Evolutionary conservation across 2,113 vertebrate genomes (phyloP).

Genomic region (Tragelaphus buxtoni): DNA sequence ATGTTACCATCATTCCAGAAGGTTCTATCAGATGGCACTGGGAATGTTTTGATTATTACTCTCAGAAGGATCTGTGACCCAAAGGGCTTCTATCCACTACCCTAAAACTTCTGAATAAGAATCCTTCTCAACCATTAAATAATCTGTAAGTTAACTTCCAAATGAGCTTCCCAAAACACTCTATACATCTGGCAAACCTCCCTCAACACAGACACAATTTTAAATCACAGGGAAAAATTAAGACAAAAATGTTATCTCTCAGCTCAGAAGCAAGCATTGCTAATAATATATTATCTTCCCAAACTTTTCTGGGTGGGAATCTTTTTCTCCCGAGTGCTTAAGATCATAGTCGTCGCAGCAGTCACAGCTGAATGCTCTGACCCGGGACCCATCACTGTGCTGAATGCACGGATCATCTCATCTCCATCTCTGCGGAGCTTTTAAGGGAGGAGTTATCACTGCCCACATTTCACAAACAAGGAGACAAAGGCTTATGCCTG

Average conservation of each 20-base stretch:
- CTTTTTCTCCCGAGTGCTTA: neutral
- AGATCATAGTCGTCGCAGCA: neutral
- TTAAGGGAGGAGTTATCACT: neutral
- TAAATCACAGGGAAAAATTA: neutral
- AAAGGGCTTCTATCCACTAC: neutral
- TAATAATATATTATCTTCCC: neutral
- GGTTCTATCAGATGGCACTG: neutral
- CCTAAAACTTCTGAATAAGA: neutral
- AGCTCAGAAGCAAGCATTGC: neutral
- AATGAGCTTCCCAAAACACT: neutral
- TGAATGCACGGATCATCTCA: fast-evolving
- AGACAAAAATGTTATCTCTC: neutral
- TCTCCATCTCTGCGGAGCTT: neutral
- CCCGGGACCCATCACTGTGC: neutral
- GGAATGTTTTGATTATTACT: neutral
- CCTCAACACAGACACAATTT: neutral
- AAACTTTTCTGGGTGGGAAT: neutral
- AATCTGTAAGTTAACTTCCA: neutral
- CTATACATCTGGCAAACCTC: neutral
- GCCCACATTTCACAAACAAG: neutral
- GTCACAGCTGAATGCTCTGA: neutral
- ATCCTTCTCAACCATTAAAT: neutral
- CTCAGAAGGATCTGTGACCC: neutral
- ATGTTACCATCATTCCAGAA: neutral
- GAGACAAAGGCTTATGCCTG: neutral